These are phyloP conservation scores for Leptinotarsa undecemlineata DNA, from an alignment of 1,140 invertebrate species.

Conservation along the genomic window DNA sequence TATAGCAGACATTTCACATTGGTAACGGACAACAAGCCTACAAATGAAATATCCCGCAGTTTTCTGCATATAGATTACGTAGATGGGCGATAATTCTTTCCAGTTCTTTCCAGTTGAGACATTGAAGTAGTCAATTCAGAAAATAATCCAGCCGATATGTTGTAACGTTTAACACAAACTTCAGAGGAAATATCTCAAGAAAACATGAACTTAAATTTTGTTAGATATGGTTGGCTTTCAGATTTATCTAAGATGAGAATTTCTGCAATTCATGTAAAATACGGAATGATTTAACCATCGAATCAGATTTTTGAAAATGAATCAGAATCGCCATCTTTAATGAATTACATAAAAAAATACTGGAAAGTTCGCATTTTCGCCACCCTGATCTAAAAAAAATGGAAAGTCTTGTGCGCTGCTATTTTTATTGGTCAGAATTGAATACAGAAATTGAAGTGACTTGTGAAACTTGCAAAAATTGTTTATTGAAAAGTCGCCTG, in stretches of 20 bases:
- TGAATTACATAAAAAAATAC: not conserved
- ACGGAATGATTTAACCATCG: not conserved
- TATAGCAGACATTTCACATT: too few species aligned
- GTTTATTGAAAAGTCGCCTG: not conserved
- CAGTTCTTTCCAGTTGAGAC: too few species aligned
- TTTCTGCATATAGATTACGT: too few species aligned
- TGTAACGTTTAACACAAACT: too few species aligned
- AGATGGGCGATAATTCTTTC: too few species aligned
- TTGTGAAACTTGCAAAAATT: not conserved
- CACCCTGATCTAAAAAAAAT: not conserved
- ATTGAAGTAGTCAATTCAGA: too few species aligned
- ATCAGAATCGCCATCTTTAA: not conserved
- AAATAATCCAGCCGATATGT: too few species aligned
- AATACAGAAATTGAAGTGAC: not conserved
- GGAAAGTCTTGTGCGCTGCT: not conserved
- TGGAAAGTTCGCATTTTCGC: not conserved
- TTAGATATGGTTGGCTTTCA: not conserved
- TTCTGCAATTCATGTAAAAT: not conserved
- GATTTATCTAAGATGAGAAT: not conserved
- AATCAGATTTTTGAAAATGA: not conserved
- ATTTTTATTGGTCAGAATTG: not conserved
- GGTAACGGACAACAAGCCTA: too few species aligned
- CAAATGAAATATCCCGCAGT: too few species aligned
- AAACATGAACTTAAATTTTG: not conserved
- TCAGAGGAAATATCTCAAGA: too few species aligned